Percentiles rank a stretch among this genome's conserved stretches.
These are phyloP conservation scores for Ailurus styani DNA, from an alignment of 2,113 vertebrate species.

Conservation along the genomic window DNA sequence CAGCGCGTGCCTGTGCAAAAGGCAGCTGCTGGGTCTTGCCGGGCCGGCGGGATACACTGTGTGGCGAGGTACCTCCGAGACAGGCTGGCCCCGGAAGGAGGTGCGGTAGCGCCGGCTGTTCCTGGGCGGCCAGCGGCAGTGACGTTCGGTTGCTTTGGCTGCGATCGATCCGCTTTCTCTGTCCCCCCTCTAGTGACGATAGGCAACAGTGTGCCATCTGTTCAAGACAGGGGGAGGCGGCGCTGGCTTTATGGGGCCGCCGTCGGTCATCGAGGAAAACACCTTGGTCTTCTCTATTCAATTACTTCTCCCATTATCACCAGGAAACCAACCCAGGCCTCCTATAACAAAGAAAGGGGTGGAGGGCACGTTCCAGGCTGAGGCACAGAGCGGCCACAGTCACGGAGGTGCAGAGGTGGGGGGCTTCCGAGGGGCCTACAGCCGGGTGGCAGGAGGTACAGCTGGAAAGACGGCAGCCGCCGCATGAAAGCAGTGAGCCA, in stretches of 20 bases:
- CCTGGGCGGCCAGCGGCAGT: background rate
- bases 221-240: background rate
- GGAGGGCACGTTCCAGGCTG: background rate
- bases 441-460: background rate
- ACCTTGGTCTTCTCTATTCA: background rate
- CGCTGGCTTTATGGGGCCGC: background rate
- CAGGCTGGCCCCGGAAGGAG: rapidly evolving
- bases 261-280: background rate
- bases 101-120: background rate
- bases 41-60: background rate
- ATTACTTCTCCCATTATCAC: background rate
- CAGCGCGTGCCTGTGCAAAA: background rate
- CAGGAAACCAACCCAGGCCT: background rate
- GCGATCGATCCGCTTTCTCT: background rate
- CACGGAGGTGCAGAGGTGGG: too few relatives aligned
- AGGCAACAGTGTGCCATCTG: background rate
- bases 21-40: background rate
- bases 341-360: background rate
- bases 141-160: background rate
- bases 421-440: background rate
- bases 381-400: background rate
- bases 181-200: background rate
- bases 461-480: background rate
- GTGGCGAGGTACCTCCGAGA: background rate
- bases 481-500: background rate